Percentiles rank a stretch among this genome's conserved stretches.
Evolutionary conservation across 2,113 vertebrate genomes (phyloP).

Genomic region (Macquaria australasica): DNA sequence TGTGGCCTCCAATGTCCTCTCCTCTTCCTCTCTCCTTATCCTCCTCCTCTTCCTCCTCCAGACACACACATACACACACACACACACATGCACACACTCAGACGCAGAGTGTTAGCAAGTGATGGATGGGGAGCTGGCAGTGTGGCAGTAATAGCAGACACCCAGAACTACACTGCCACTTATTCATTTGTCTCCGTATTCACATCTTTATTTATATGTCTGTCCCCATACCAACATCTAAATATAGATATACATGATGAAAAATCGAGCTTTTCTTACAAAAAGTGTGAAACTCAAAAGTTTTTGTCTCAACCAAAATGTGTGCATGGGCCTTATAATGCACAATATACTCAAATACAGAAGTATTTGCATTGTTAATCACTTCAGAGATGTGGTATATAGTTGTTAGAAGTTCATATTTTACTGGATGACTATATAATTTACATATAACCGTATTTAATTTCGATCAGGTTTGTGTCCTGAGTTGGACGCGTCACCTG

Average conservation of each 20-base stretch:
- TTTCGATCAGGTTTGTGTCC: neutral
- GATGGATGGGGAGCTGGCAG: conserved; percentile 79
- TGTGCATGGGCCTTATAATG: neutral
- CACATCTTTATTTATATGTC: conserved; percentile 70
- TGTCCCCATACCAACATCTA: conserved; percentile 47
- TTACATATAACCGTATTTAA: neutral
- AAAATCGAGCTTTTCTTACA: neutral
- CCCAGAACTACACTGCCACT: conserved; percentile 67
- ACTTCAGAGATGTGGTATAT: neutral
- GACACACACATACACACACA: conserved; percentile 28
- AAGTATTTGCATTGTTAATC: neutral
- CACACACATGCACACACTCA: conserved; percentile 41
- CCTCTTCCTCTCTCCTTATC: conserved; percentile 67
- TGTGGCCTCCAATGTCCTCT: conserved; percentile 75
- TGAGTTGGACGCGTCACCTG: neutral
- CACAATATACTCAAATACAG: neutral
- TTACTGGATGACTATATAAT: neutral
- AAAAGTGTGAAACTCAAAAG: neutral
- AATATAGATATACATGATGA: conserved; percentile 57
- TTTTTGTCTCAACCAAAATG: neutral
- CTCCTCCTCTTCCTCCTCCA: conserved; percentile 61
- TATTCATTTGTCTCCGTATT: conserved; percentile 68
- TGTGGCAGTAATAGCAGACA: conserved; percentile 78
- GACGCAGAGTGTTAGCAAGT: conserved; percentile 69
- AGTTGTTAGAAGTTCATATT: neutral